phyloP scores from a whole-genome alignment of 2,888 invertebrate genomes.

The Micoletzkya japonica region DNA sequence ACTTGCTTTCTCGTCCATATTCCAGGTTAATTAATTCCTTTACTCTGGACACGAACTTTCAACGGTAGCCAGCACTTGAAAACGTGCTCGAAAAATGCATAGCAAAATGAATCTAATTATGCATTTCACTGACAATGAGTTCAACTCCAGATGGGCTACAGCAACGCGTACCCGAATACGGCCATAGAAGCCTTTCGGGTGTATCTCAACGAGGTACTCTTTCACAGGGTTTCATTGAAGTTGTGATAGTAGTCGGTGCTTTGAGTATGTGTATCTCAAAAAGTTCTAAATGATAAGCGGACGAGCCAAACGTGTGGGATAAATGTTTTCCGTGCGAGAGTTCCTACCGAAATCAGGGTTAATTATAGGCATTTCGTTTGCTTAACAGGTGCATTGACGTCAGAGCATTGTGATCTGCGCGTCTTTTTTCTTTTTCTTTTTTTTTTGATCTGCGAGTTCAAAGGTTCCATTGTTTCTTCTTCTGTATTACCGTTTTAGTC shows the following conservation, averaged over 20 bases:
- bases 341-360: no score
- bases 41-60: not conserved
- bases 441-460: no score
- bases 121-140: not conserved
- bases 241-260: no score
- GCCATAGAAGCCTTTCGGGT: slow-evolving; percentile 42
- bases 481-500: slow-evolving; percentile 6
- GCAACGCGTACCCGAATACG: slow-evolving; percentile 55
- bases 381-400: not conserved
- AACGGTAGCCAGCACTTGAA: not conserved
- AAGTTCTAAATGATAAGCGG: not conserved
- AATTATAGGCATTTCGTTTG: not conserved
- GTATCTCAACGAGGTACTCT: slow-evolving; percentile 38
- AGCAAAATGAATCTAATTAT: not conserved
- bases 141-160: slow-evolving; percentile 52
- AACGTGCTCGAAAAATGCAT: not conserved
- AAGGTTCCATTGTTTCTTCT: not conserved
- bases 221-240: no score
- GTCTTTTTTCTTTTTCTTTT: not conserved
- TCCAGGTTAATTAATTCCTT: slow-evolving; percentile 28
- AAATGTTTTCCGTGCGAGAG: no score
- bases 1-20: slow-evolving; percentile 33
- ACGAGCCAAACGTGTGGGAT: no score
- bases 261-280: not conserved
- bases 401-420: not conserved